Evolutionary conservation across 2,888 invertebrate species (phyloP), one percentile per base, ranked within the genome.

Genomic region (Drosophila ustulata): DNA sequence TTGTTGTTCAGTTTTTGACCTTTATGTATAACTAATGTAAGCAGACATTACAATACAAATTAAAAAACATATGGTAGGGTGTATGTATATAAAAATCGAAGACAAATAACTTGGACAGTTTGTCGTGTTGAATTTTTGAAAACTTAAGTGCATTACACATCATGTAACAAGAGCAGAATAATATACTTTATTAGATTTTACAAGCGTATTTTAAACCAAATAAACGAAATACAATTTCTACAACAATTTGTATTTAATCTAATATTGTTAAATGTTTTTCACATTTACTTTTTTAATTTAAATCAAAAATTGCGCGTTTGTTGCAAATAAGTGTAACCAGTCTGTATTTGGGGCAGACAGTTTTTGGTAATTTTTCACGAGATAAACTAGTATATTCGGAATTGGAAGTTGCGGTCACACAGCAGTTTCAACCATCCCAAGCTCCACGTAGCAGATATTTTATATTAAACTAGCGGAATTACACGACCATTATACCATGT

Each of bases 141-240:
- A 59, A 61, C 62, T 68, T 59, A 85, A 82, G 84, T 85, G 88
- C 84, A 78, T 88, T 85, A 82, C 47, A 53, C 59, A 53, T 66
- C 59, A 53, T 66, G 53, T 34, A 69, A 66, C 49, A 30, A 53
- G 55, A 61, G 56, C 28, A 47, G 49, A 47, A 39, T 45, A 50
- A 63, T 65, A 71, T 67, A 75, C 58, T 59, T 81, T 64, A 76
- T 63, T 75, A 70, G 78, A 85, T 74, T 88, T 86, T 78, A 70
- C 70, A 82, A n/a, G 50, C 32, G 86, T 84, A 84, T 89, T 78
- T 80, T 73, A 66, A 87, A 84, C 89, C 89, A 89, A 86, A 86
- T 86, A 86, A 87, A 89, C 49, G 85, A 86, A 86, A 86, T 86
- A n/a, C 13, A 89, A 85, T 85, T 85, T 85, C 85, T 66, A 58